Base-by-base conservation (phyloP, 2,113 vertebrate species). In the Neomonachus schauinslandi region DNA sequence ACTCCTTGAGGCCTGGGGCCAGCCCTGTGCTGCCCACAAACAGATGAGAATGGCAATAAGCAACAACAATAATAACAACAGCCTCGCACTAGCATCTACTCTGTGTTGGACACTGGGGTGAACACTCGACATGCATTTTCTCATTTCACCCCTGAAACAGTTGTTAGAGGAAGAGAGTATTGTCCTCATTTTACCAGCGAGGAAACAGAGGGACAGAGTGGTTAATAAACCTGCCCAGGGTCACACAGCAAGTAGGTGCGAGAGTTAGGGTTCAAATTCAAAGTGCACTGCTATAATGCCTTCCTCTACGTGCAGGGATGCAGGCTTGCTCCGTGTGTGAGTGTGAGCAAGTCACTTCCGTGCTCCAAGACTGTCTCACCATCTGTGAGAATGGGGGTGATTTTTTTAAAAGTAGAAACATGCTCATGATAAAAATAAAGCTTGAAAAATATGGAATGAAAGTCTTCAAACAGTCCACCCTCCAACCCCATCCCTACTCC, bases 311-410 rank as follows among this genome's bases (percentile, higher is more conserved):
- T 13, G 16, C 9, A 4, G 33, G 31, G 26, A 46, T 28, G 9
- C 21, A 3, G 7, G 46, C 22, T 69, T 2, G 0, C 7, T 53
- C 55, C 33, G 18, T 36, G 5, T 1, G 0, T 6, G 6, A 18
- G 14, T 14, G 33, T 5, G 26, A 77, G 65, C 42, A 42, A 24
- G 46, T 31, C 61, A 19, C 33, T 26, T 16, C 31, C 42, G 22
- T 12, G 53, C 55, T 49, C 42, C 11, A 2, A 71, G 11, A 67
- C 21, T 14, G 1, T 9, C 59, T 85, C 6, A 59, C 36, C 59
- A 39, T 49, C 49, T 59, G 53, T 59, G 24, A 89, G 42, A 51
- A 92, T 1, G 12, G 16, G 49, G 1, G 1, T 22, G 31, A 24
- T 18, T 46, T 95, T n/a, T 76, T 87, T 84, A 4, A 4, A 42